Evolutionary conservation across 2,888 invertebrate genomes (phyloP).

Genomic region (Hemithea aestivaria): DNA sequence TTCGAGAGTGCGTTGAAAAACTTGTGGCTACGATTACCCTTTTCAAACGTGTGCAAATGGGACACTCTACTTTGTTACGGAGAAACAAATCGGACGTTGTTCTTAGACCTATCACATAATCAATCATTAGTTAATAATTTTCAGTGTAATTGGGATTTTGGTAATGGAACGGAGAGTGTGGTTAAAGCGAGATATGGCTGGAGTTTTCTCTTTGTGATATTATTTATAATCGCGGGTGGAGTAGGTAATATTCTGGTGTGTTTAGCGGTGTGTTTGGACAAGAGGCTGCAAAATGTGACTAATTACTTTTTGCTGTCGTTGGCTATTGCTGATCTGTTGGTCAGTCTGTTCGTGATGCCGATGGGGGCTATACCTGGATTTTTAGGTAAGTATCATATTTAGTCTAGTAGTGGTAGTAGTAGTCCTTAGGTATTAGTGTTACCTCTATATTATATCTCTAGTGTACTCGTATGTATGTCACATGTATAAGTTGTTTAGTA

Average conservation of each 20-base stretch:
- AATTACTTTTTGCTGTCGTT: conserved; percentile 96
- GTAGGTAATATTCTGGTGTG: conserved; percentile 96
- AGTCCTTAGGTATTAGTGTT: too few relatives aligned
- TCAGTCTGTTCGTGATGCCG: conserved; percentile 97
- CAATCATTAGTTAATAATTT: conserved; percentile 46
- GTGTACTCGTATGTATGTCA: too few relatives aligned
- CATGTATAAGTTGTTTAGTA: too few relatives aligned
- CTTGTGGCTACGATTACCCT: conserved; percentile 63
- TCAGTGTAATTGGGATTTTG: conserved; percentile 60
- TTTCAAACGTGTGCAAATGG: conserved; percentile 50
- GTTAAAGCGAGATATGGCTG: conserved; percentile 81
- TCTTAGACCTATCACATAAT: conserved; percentile 44
- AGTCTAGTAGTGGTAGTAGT: too few relatives aligned
- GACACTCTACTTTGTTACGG: conserved; percentile 55
- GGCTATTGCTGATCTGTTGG: conserved; percentile 95
- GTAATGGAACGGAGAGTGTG: conserved; percentile 44
- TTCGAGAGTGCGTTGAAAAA: conserved; percentile 66
- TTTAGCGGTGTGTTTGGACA: conserved; percentile 93
- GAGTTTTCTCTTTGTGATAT: conserved; percentile 90
- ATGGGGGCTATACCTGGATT: conserved; percentile 96
- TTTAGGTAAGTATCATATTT: conserved; percentile 92
- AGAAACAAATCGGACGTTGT: conserved; percentile 59
- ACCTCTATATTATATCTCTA: too few relatives aligned
- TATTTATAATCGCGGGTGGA: conserved; percentile 93
- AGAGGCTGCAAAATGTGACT: conserved; percentile 94